phyloP scores from a whole-genome alignment of 2,888 invertebrate genomes.

The Osedax frankpressi region DNA sequence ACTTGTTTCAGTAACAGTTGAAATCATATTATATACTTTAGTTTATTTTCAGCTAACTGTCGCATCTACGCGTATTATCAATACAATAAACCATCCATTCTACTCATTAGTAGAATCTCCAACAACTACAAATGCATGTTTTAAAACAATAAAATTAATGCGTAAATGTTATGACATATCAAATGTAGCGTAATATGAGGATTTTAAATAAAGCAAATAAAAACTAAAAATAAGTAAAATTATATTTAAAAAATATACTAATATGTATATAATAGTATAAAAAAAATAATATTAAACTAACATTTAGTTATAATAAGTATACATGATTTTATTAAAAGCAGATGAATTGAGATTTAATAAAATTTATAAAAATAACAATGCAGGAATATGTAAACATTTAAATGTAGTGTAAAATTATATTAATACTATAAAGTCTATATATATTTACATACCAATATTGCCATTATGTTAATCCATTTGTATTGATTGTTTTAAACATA shows the following conservation, averaged over 20 bases:
- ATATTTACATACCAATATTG: neutral
- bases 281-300: neutral
- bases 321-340: neutral
- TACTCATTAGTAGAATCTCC: neutral
- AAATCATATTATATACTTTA: slow-evolving; percentile 24
- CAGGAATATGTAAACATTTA: neutral
- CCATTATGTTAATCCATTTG: neutral
- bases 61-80: slow-evolving; percentile 30
- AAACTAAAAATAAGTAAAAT: no score
- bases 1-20: slow-evolving; percentile 31
- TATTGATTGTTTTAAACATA: neutral
- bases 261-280: neutral
- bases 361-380: neutral
- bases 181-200: neutral
- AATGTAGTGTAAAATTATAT: neutral
- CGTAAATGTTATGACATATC: neutral
- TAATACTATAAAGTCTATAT: neutral
- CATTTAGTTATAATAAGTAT: neutral
- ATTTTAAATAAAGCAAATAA: neutral
- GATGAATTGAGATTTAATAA: neutral
- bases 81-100: neutral
- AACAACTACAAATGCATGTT: neutral
- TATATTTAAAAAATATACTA: no score
- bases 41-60: slow-evolving; percentile 41
- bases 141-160: neutral